A percentile compares a stretch with the other conserved stretches of the same genome.
Evolutionary conservation across 2,888 invertebrate genomes (phyloP).

Genomic region (Panopea generosa): DNA sequence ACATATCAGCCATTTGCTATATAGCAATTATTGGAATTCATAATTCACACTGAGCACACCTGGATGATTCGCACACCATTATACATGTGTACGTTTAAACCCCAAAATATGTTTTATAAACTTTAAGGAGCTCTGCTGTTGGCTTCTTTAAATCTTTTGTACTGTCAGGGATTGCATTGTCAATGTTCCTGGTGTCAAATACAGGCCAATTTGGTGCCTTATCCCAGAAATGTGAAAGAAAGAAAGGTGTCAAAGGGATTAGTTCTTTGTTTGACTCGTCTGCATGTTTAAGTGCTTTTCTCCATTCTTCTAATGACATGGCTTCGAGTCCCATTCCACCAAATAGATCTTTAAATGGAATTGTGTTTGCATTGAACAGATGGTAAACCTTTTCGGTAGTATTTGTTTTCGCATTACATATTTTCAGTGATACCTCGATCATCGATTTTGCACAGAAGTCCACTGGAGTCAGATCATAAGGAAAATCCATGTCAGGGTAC

Average conservation of each 20-base stretch:
- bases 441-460: conserved; percentile 71
- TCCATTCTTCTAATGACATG: conserved; percentile 65
- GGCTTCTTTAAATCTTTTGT: conserved; percentile 58
- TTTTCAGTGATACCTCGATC: conserved; percentile 67
- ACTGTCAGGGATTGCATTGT: conserved; percentile 51
- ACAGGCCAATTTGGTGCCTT: conserved; percentile 68
- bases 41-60: no score
- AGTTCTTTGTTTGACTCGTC: conserved; percentile 61
- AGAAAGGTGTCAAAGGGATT: conserved; percentile 70
- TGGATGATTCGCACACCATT: no score
- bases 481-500: conserved; percentile 72
- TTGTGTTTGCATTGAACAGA: conserved; percentile 68
- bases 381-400: conserved; percentile 62
- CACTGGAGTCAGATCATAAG: conserved; percentile 73
- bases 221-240: conserved; percentile 71
- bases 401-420: conserved; percentile 43
- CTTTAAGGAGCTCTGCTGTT: conserved; percentile 57
- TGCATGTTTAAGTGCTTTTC: conserved; percentile 51
- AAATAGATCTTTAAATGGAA: conserved; percentile 69
- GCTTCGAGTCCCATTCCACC: conserved; percentile 59
- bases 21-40: no score
- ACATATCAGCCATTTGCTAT: no score
- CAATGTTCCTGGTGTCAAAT: conserved; percentile 68
- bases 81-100: no score
- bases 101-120: conserved; percentile 67